Conservation (phyloP, 1,140 invertebrate species). For the Aphis gossypii region DNA sequence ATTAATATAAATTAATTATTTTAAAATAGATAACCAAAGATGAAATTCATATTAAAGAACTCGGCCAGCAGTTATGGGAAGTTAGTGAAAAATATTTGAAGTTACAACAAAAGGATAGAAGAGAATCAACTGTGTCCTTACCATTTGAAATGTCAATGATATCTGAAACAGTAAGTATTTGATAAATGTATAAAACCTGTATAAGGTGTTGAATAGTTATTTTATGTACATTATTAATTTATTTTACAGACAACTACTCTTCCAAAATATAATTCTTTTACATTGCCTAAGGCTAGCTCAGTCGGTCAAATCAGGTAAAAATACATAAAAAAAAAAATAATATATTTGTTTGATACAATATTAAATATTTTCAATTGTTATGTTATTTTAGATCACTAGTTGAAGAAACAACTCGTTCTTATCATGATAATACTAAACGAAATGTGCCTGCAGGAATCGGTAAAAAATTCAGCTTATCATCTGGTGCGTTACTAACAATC, state of each 20-base stretch:
- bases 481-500: conserved; percentile 58
- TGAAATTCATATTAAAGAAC: conserved; percentile 59
- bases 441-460: conserved; percentile 61
- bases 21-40: conserved; percentile 57
- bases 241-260: background rate
- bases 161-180: background rate
- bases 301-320: conserved; percentile 49
- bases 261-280: conserved; percentile 27
- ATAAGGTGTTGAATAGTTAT: background rate
- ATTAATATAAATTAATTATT: background rate
- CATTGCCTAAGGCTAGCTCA: conserved; percentile 40
- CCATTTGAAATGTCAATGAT: conserved; percentile 3
- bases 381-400: conserved; percentile 50
- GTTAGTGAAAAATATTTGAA: conserved; percentile 60
- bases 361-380: background rate
- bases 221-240: background rate
- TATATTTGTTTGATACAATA: background rate
- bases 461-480: conserved; percentile 61
- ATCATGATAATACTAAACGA: conserved; percentile 55
- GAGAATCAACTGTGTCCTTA: conserved; percentile 34
- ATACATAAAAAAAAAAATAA: background rate
- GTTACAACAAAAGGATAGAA: conserved; percentile 59
- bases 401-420: conserved; percentile 32
- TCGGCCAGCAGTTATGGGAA: conserved; percentile 60
- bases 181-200: background rate